These are phyloP conservation scores for Lampris megalopsis DNA, from an alignment of 2,113 vertebrate species.

Conservation along the genomic window DNA sequence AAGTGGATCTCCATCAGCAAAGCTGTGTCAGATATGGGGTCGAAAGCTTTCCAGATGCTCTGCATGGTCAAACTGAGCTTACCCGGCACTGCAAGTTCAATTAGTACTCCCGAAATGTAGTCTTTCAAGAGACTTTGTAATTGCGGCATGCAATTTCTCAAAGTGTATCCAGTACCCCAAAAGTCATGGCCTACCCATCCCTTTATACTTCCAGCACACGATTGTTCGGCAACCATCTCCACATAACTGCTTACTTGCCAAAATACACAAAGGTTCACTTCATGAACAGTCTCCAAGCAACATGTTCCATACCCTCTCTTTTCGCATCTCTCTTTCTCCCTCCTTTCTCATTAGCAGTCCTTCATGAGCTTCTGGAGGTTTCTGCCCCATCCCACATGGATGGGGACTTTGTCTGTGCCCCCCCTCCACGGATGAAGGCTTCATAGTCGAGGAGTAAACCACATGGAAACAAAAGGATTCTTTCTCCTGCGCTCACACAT, in stretches of 20 bases:
- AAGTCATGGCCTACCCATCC: neutral
- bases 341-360: constrained; percentile 54
- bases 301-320: no score
- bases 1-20: constrained; percentile 2
- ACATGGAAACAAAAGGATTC: constrained; percentile 74
- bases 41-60: neutral
- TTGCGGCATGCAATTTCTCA: neutral
- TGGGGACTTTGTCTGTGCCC: constrained; percentile 63
- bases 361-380: constrained; percentile 53
- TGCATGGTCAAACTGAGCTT: no score
- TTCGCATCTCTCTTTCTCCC: constrained; percentile 11
- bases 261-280: constrained; percentile 29
- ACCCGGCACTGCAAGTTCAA: neutral
- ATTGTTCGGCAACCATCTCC: constrained; percentile 2
- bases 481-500: constrained; percentile 70
- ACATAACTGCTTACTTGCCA: constrained; percentile 1
- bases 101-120: neutral
- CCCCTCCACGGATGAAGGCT: constrained; percentile 62
- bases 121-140: neutral
- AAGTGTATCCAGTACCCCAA: neutral
- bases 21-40: neutral
- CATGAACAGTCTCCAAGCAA: constrained; percentile 55
- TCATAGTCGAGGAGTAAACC: constrained; percentile 61
- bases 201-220: neutral
- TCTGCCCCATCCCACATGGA: constrained; percentile 59